These are phyloP conservation scores for Thelaira solivaga DNA, from an alignment of 2,888 invertebrate species.

Conservation along the genomic window DNA sequence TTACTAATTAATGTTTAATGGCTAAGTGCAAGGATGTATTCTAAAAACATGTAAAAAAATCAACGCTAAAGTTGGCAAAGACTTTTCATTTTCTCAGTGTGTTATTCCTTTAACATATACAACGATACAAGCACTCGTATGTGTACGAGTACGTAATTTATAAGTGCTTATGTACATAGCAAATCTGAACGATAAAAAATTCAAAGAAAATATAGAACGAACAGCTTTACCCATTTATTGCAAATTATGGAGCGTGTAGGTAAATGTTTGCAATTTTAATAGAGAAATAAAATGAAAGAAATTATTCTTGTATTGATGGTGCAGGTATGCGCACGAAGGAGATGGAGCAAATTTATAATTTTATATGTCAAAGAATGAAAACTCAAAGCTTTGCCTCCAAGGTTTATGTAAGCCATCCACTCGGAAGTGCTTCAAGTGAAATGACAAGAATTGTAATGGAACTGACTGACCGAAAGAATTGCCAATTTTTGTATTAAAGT, in stretches of 20 bases:
- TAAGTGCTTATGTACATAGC: not conserved
- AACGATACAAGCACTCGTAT: not conserved
- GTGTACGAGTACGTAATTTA: not conserved
- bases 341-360: conserved; percentile 12
- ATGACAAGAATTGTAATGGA: not conserved
- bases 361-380: too few species aligned
- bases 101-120: not conserved
- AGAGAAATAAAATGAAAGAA: not conserved
- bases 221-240: not conserved
- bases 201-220: not conserved
- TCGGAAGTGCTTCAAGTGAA: conserved; percentile 48
- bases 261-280: not conserved
- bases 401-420: conserved; percentile 41
- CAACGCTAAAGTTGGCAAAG: not conserved
- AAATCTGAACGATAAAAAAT: not conserved
- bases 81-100: not conserved
- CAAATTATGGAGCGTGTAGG: not conserved
- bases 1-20: not conserved
- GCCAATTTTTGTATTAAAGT: too few species aligned
- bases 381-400: conserved; percentile 37
- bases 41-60: too few species aligned
- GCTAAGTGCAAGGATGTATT: not conserved
- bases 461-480: conserved; percentile 20
- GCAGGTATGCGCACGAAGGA: conserved; percentile 10
- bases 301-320: not conserved